Base-by-base conservation (phyloP, 2,888 invertebrate species). In the Cephonodes hylas region DNA sequence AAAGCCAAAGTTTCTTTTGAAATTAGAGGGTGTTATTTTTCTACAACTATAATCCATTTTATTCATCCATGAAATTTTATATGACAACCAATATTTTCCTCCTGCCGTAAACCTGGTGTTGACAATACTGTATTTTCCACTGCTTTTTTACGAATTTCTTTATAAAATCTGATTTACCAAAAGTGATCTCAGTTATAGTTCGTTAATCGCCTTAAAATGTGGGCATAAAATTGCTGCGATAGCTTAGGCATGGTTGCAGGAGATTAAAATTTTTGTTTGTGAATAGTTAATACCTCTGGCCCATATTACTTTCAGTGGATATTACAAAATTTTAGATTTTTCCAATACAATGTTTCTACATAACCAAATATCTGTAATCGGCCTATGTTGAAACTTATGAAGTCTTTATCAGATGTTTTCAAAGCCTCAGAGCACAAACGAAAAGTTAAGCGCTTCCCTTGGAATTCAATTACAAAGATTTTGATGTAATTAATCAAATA, bases 381-480 rank as follows among this genome's bases (percentile, higher is more conserved):
- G 59, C 59, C 27, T 53, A 31, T 31, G 31, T 53, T 18, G 53
- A 53, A 53, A 53, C 53, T 56, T 59, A 59, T 59, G 7, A 53
- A 53, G 48, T 48, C 25, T 38, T 60, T 48, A 46, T 46, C 46
- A 38, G 20, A 59, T 38, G 45, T 45, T 59, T 20, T 15, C 15
- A 34, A 15, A 31, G 46, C 34, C 46, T 20, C 42, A 23, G 7
- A 60, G 42, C 8, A 23, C 38, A 42, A 48, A 23, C 22, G 34
- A 23, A 42, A 48, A 38, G 48, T 38, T 53, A 53, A 31, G 53
- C 53, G 18, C 18, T 18, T 53, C 31, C 10, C 18, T 31, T 15
- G 18, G 27, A 53, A 53, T 53, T 53, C 53, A 53, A 53, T 53
- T 53, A 53, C 31, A 53, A 53, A 53, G 53, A 53, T 53, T 53